phyloP scores from a whole-genome alignment of 2,797 vertebrate genomes.

The Centropyge bicolor region DNA sequence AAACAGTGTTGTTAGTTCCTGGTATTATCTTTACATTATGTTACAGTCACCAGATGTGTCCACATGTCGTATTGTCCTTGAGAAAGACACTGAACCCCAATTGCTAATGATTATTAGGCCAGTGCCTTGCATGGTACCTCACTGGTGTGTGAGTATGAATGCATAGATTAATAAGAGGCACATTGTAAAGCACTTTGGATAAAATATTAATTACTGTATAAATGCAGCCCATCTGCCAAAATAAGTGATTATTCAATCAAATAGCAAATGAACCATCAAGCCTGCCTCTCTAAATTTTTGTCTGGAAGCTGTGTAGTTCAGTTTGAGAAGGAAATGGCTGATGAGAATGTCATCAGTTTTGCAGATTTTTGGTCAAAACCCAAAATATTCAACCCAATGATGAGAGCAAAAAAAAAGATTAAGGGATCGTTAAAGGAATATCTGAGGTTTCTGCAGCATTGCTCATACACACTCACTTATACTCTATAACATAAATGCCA shows the following conservation, averaged over 20 bases:
- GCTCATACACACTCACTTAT: constrained; percentile 18
- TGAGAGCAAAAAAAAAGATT: background rate
- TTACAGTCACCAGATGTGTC: background rate
- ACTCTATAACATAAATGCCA: constrained; percentile 45
- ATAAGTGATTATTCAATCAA: background rate
- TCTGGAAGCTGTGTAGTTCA: background rate
- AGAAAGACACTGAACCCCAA: background rate
- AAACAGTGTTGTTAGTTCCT: constrained; percentile 3
- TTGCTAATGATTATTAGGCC: background rate
- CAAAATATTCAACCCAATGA: background rate
- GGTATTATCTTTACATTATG: background rate
- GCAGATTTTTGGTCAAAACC: background rate
- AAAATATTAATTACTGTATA: background rate
- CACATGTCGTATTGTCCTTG: background rate
- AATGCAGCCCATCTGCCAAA: background rate
- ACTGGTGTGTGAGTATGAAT: background rate
- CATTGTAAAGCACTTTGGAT: background rate
- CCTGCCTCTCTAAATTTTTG: background rate
- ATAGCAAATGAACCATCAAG: background rate
- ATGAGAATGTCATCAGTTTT: background rate
- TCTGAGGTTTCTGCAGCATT: constrained; percentile 17
- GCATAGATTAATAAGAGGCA: background rate
- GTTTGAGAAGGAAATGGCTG: background rate
- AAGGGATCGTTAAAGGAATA: too few relatives aligned
- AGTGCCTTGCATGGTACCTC: background rate